Percentiles rank a stretch among this genome's conserved stretches.
phyloP scores from a whole-genome alignment of 1,140 invertebrate species.

The Philopotamus ludificatus region DNA sequence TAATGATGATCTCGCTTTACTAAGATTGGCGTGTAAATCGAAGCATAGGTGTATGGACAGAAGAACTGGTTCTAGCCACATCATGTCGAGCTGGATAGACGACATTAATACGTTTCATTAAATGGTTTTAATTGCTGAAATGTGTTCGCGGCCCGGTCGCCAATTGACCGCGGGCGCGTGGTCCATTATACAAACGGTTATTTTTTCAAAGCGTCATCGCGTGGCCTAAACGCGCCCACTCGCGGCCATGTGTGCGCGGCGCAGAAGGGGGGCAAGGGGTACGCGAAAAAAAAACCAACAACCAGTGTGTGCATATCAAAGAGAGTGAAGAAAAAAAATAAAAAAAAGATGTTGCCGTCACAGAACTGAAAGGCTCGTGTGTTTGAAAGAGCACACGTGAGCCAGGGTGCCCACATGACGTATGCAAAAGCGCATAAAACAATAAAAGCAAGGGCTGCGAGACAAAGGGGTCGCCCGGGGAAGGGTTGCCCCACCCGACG shows the following conservation, averaged over 20 bases:
- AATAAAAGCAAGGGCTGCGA: slow-evolving; percentile 16
- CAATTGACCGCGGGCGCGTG: too few relatives aligned
- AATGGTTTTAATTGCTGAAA: too few relatives aligned
- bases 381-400: slow-evolving; percentile 12
- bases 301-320: slow-evolving; percentile 8
- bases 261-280: not conserved
- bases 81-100: too few relatives aligned
- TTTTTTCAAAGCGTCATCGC: too few relatives aligned
- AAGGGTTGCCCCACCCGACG: slow-evolving; percentile 15
- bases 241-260: not conserved
- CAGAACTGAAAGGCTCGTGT: not conserved
- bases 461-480: slow-evolving; percentile 21
- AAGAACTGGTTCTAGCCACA: too few relatives aligned
- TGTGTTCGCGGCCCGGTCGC: too few relatives aligned
- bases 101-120: too few relatives aligned
- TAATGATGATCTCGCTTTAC: too few relatives aligned
- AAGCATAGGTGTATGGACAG: too few relatives aligned
- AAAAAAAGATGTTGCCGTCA: not conserved
- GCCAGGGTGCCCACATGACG: slow-evolving; percentile 34
- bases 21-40: too few relatives aligned
- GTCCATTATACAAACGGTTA: too few relatives aligned
- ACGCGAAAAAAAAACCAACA: not conserved
- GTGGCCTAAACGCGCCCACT: too few relatives aligned
- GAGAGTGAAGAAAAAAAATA: not conserved
- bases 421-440: slow-evolving; percentile 38